phyloP scores from a whole-genome alignment of 2,113 vertebrate species.

The Ardeotis arabs region DNA sequence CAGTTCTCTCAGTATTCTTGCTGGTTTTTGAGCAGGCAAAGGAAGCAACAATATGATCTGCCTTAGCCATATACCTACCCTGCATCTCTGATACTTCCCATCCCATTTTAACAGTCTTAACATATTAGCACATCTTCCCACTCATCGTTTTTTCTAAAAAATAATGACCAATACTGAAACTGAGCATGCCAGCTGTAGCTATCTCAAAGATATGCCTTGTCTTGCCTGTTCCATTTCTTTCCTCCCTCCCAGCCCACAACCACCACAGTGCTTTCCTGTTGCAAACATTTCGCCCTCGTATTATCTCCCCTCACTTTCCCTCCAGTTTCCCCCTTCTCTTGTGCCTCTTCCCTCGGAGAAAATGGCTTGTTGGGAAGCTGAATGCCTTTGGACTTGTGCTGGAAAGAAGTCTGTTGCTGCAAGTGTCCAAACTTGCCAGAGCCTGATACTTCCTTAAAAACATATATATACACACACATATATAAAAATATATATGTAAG shows the following conservation, averaged over 20 bases:
- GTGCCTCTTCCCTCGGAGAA: background rate
- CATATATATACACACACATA: too few relatives aligned
- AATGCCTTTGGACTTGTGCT: background rate
- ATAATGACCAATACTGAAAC: background rate
- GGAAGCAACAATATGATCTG: background rate
- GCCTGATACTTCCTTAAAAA: background rate
- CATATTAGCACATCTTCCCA: background rate
- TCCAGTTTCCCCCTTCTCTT: background rate
- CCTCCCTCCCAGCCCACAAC: background rate
- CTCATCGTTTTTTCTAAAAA: background rate
- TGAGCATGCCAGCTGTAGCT: background rate
- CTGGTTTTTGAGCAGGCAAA: background rate
- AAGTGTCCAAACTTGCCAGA: slow-evolving; percentile 25
- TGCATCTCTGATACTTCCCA: background rate
- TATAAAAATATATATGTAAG: too few relatives aligned
- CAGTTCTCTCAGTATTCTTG: background rate
- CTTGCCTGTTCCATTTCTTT: background rate
- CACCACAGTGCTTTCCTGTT: background rate
- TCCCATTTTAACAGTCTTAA: background rate
- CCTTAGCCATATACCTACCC: background rate
- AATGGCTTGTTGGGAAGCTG: background rate
- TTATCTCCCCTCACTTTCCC: background rate
- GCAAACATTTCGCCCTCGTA: background rate
- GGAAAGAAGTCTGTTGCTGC: slow-evolving; percentile 18
- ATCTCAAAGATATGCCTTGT: background rate